Conservation (phyloP, 1,140 invertebrate genomes). For the Zaprionus inermis region DNA sequence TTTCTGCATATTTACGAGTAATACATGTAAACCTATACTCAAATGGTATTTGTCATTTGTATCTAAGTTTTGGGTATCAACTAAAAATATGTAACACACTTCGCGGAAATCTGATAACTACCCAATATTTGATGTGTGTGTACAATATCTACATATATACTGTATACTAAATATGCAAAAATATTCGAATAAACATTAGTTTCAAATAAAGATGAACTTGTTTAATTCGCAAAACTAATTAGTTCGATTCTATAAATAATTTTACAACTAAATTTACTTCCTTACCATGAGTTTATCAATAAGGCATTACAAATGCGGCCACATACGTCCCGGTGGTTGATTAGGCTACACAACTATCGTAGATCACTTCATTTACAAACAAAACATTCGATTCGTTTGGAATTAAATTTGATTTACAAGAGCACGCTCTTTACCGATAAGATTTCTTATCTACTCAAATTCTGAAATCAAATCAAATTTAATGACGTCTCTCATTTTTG, state of each 20-base stretch:
- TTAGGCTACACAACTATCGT: background rate
- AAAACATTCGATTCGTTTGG: conserved; percentile 19
- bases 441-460: conserved; percentile 3
- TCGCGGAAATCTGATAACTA: conserved; percentile 26
- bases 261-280: background rate
- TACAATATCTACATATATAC: conserved; percentile 60
- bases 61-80: conserved; percentile 58
- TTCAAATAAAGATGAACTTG: conserved; percentile 41
- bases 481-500: background rate
- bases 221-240: background rate
- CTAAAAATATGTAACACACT: conserved; percentile 24
- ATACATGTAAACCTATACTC: conserved; percentile 47
- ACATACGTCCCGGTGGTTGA: background rate
- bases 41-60: conserved; percentile 43
- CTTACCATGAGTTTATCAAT: background rate
- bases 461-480: background rate
- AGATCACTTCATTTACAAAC: conserved; percentile 19
- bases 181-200: conserved; percentile 78
- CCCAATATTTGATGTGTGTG: conserved; percentile 73
- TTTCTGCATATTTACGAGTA: conserved; percentile 60
- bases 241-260: background rate
- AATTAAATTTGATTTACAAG: conserved; percentile 19
- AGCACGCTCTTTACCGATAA: conserved; percentile 7
- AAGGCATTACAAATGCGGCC: no score
- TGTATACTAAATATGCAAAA: conserved; percentile 75